Base-by-base conservation (phyloP, 2,888 invertebrate genomes). In the Leptogaster cylindrica region DNA sequence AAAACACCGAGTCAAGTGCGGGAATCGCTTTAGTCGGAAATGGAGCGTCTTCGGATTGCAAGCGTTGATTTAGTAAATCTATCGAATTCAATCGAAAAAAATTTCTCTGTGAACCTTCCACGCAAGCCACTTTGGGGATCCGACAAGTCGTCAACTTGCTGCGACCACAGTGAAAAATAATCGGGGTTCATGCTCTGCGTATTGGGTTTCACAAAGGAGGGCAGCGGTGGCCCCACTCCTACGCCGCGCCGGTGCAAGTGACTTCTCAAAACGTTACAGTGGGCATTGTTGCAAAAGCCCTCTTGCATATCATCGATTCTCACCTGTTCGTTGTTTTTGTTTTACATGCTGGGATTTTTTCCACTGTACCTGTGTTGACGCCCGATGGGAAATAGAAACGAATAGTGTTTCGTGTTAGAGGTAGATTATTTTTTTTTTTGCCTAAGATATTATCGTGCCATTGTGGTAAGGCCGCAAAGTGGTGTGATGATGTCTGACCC, bases 311-410 rank as follows among this genome's bases (percentile, higher is more conserved):
- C 58, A 39, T 39, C 58, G 25, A 39, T 39, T 41, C 25, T 58
- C 58, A 58, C 58, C 58, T 58, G 58, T 14, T 58, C 20, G 25
- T 23, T 41, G 4, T 58, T 41, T 58, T 58, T 58, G 58, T 58
- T 58, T n/a, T 58, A 58, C 58, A 23, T 58, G 28, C n/a, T 27
- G 18, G 12, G 18, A 58, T 36, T 7, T 58, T 41, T 58, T 55
- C 18, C 18, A 20, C 14, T 33, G 8, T 55, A 31, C 20, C 10
- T 51, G 46, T 46, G 46, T 20, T 50, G 50, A 12, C 27, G 25
- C 23, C 23, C 50, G 28, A 50, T 31, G 31, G 52, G 33, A 31
- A 52, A 52, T 31, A 52, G 31, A 52, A 28, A 16, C 27, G 52
- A 8, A 14, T 52, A 52, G 52, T 33, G 31, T 8, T 1, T 16